A percentile compares a stretch with the other conserved stretches of the same genome.
These are phyloP conservation scores for Drosophila lutescens DNA, from an alignment of 2,888 invertebrate species.

Conservation along the genomic window DNA sequence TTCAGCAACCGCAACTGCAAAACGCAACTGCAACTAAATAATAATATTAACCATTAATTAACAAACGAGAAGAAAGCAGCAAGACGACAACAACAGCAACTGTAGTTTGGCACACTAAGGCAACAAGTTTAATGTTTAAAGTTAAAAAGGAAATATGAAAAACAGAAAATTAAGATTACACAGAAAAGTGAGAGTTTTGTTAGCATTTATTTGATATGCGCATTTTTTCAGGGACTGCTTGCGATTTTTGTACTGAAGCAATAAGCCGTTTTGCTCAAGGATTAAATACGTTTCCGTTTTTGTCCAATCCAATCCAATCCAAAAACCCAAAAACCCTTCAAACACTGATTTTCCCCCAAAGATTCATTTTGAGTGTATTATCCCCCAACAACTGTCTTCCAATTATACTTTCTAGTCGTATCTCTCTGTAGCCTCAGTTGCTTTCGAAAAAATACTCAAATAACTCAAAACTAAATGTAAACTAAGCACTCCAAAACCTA, in stretches of 20 bases:
- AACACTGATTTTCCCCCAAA: neutral
- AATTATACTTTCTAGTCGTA: slow-evolving; percentile 66
- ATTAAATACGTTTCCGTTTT: slow-evolving; percentile 35
- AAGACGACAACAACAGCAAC: slow-evolving; percentile 41
- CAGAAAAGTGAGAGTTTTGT: slow-evolving; percentile 56
- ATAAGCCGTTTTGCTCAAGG: slow-evolving; percentile 75
- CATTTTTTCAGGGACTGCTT: slow-evolving; percentile 78
- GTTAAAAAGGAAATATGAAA: slow-evolving; percentile 17
- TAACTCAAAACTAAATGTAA: slow-evolving; percentile 18
- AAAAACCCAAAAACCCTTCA: neutral
- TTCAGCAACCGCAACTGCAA: slow-evolving; percentile 69
- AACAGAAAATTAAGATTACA: slow-evolving; percentile 25
- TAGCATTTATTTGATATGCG: slow-evolving; percentile 68
- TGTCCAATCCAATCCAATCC: neutral
- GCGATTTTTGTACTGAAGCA: slow-evolving; percentile 74
- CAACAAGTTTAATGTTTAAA: slow-evolving; percentile 54
- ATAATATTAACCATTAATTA: slow-evolving; percentile 55
- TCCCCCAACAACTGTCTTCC: slow-evolving; percentile 78
- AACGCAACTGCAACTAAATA: slow-evolving; percentile 44
- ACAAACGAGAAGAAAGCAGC: slow-evolving; percentile 8
- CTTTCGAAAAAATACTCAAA: slow-evolving; percentile 32
- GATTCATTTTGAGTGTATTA: slow-evolving; percentile 59
- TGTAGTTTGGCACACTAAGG: slow-evolving; percentile 67
- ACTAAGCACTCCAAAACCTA: slow-evolving; percentile 31
- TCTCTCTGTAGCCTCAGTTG: slow-evolving; percentile 58